A percentile compares a stretch with the other conserved stretches of the same genome.
Conservation (phyloP, 37 sponge, comb jelly and placozoan genomes). For the Dysidea cf. avara region DNA sequence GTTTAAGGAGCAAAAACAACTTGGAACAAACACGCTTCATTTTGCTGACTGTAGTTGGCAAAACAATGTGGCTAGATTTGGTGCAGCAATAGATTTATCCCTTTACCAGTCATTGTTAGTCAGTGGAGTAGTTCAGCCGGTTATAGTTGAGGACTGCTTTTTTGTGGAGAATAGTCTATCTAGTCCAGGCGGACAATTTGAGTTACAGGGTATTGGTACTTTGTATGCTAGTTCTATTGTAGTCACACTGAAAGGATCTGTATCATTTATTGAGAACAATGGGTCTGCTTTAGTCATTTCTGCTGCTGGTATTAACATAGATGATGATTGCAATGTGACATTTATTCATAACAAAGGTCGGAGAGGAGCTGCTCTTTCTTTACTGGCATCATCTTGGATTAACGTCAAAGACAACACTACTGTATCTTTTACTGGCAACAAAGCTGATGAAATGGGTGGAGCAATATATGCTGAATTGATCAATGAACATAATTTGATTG, state of each 20-base stretch:
- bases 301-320: background rate
- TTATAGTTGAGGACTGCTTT: background rate
- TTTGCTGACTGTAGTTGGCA: background rate
- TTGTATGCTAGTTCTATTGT: background rate
- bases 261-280: background rate
- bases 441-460: constrained; percentile 8
- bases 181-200: too few species aligned
- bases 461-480: constrained; percentile 13
- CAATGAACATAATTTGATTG: constrained; percentile 2
- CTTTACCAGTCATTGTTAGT: background rate
- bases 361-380: constrained; percentile 15
- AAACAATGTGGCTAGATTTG: constrained; percentile 8
- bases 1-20: too few species aligned
- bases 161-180: background rate
- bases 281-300: constrained; percentile 4
- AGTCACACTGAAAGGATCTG: background rate
- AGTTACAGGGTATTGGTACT: too few species aligned
- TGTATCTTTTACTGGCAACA: background rate
- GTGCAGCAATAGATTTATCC: constrained; percentile 19
- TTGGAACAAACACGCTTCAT: too few species aligned
- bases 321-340: background rate
- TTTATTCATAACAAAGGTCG: constrained; percentile 1
- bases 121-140: background rate
- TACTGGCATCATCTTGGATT: constrained; percentile 13
- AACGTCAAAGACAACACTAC: background rate